Evolutionary conservation across 2,888 invertebrate species (phyloP).

Genomic region (Darwinula stevensoni): DNA sequence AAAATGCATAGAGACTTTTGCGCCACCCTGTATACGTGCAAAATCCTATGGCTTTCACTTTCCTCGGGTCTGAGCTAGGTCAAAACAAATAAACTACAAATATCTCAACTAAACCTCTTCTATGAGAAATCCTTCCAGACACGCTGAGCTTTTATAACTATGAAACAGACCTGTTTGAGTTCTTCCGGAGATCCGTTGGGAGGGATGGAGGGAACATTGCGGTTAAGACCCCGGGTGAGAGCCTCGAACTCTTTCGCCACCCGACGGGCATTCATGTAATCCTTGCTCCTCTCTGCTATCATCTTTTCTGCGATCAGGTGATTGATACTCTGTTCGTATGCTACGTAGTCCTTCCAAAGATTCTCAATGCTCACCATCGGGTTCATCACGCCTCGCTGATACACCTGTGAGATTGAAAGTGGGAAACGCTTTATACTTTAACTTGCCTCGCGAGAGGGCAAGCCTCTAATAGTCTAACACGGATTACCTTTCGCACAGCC

Average conservation of each 20-base stretch:
- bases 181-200: conserved; percentile 69
- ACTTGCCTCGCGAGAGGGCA: too few relatives aligned
- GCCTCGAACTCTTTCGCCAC: conserved; percentile 90
- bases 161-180: conserved; percentile 49
- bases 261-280: conserved; percentile 87
- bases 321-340: conserved; percentile 78
- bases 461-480: neutral
- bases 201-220: conserved; percentile 88
- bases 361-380: conserved; percentile 89
- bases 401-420: conserved; percentile 27
- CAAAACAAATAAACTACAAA: too few relatives aligned
- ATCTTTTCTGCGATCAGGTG: conserved; percentile 79
- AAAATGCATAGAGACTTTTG: too few relatives aligned
- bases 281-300: conserved; percentile 80
- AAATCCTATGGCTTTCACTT: too few relatives aligned
- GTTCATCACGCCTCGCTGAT: conserved; percentile 79
- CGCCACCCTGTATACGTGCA: too few relatives aligned
- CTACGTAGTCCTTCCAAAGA: conserved; percentile 65
- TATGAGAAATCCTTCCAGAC: too few relatives aligned
- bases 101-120: too few relatives aligned
- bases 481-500: conserved; percentile 60
- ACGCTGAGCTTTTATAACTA: too few relatives aligned
- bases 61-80: too few relatives aligned
- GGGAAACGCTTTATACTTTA: conserved; percentile 4
- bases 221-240: conserved; percentile 72